Evolutionary conservation across 2,888 invertebrate genomes (phyloP).

Genomic region (Gymnoscelis rufifasciata): DNA sequence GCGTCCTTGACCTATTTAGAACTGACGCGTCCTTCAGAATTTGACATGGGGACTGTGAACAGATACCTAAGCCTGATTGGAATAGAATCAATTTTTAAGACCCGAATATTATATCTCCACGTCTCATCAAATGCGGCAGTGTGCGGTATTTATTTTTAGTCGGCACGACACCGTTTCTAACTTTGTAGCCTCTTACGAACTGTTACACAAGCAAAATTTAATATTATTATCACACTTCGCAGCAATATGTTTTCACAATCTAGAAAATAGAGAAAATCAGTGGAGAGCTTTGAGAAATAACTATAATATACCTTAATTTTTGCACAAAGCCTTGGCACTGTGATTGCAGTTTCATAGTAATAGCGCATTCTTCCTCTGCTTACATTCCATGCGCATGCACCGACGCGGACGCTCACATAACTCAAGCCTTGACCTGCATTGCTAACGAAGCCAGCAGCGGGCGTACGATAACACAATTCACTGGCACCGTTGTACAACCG

Average conservation of each 20-base stretch:
- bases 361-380: slow-evolving; percentile 36
- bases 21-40: no score
- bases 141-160: no score
- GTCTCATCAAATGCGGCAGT: no score
- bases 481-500: slow-evolving; percentile 34
- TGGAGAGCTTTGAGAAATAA: neutral
- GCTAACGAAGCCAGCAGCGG: slow-evolving; percentile 53
- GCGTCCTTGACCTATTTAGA: no score
- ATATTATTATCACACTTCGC: no score
- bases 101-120: no score
- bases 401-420: slow-evolving; percentile 49
- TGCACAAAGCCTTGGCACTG: slow-evolving; percentile 20
- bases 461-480: slow-evolving; percentile 41
- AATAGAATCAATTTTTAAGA: neutral
- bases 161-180: no score
- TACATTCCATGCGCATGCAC: slow-evolving; percentile 45
- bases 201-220: no score
- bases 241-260: no score
- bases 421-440: slow-evolving; percentile 63
- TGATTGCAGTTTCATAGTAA: slow-evolving; percentile 24
- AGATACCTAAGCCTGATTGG: neutral
- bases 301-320: slow-evolving; percentile 30
- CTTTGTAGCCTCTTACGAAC: no score
- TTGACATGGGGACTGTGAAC: neutral
- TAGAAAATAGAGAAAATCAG: no score